A percentile compares a stretch with the other conserved stretches of the same genome.
Conservation (phyloP, 2,888 invertebrate species). For the Venustoraphidia nigricollis region DNA sequence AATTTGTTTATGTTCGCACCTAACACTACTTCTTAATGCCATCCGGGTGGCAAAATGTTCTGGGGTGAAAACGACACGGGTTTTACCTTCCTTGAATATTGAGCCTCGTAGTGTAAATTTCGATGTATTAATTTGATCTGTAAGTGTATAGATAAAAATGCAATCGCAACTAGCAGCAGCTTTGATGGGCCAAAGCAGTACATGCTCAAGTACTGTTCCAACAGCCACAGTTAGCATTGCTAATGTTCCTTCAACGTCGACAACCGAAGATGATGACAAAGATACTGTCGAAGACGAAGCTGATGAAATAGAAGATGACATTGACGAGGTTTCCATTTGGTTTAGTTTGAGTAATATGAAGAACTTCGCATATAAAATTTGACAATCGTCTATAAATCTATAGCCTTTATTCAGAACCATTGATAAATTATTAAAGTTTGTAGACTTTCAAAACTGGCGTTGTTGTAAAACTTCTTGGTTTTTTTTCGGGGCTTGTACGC, state of each 20-base stretch:
- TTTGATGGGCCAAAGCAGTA: constrained; percentile 26
- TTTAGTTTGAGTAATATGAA: constrained; percentile 10
- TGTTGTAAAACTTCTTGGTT: no score
- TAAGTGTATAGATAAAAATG: constrained; percentile 14
- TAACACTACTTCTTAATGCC: no score
- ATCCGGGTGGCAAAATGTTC: no score
- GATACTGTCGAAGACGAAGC: constrained; percentile 36
- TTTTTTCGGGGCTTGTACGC: no score
- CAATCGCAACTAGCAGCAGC: constrained; percentile 30
- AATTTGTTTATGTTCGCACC: no score
- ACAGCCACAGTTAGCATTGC: constrained; percentile 12
- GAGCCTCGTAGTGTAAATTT: no score
- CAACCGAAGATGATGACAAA: constrained; percentile 26
- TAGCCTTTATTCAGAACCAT: not conserved
- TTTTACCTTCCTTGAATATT: no score
- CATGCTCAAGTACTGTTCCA: no score
- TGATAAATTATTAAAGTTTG: not conserved
- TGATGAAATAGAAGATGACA: constrained; percentile 38
- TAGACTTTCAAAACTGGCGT: no score
- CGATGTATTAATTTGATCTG: no score
- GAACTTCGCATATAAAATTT: constrained; percentile 5
- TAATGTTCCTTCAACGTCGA: constrained; percentile 16
- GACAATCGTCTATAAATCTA: not conserved
- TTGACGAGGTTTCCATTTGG: constrained; percentile 30
- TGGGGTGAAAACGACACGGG: no score